Evolutionary conservation across 1,140 invertebrate genomes (phyloP), one percentile per base, ranked within the genome.

Genomic region (Aphelinus certus): DNA sequence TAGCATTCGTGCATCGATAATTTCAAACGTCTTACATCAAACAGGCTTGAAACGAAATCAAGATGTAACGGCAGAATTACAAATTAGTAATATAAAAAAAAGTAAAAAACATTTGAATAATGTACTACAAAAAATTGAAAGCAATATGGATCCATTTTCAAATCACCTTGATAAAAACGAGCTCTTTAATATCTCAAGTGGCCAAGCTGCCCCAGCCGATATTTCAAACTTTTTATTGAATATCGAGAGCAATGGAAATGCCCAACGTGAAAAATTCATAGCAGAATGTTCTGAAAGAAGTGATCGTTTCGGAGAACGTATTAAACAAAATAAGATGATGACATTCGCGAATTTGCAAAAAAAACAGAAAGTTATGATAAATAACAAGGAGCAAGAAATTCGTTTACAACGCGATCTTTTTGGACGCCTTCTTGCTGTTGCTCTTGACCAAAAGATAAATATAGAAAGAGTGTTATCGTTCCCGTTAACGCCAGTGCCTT

Each of bases 381-480:
- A 53, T 9, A 4, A 4, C 9, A 53, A 53, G 68, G 45, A 65
- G 26, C 42, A 53, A 47, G 26, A 66, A 56, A 3, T 79, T 74
- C 63, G 61, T 26, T 66, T 80, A 61, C 71, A 82, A 71, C 58
- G 81, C 51, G 81, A 84, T 77, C 75, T 83, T 57, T 80, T 79
- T 80, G n/a, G n/a, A n/a, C n/a, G n/a, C n/a, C 5, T 4, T 4
- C 9, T 7, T 60, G 4, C n/a, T 60, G 68, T 79, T n/a, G 77
- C 80, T 51, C 73, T 81, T 1, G 69, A 81, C 51, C 64, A 77
- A 58, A 76, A 76, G 46, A 67, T 79, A 55, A 77, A 81, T 72
- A 72, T 82, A 0, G 64, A 73, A 49, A 70, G 72, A 53, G 61
- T 75, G 47, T 53, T 79, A 4, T 64, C 45, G 2, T 77, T 76